These are phyloP conservation scores for Dynastes maya DNA, from an alignment of 2,888 invertebrate species.

Conservation along the genomic window DNA sequence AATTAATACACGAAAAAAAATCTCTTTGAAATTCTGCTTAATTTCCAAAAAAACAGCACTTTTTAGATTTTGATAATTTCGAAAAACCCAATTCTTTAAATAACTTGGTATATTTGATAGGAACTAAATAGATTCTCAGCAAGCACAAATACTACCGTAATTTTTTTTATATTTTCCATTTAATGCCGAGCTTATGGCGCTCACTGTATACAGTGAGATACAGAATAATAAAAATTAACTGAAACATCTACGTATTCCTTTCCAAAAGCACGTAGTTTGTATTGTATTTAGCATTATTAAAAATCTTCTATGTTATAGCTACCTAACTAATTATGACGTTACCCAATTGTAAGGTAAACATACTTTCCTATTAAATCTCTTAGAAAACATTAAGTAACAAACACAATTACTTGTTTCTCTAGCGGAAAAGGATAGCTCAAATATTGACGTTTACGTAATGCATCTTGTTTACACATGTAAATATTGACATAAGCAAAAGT, in stretches of 20 bases:
- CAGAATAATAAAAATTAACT: background rate
- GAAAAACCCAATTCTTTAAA: too few species aligned
- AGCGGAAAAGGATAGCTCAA: conserved; percentile 42
- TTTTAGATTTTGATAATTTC: too few species aligned
- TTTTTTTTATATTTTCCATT: too few species aligned
- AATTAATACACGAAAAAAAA: too few species aligned
- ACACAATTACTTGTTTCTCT: conserved; percentile 45
- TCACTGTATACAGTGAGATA: too few species aligned
- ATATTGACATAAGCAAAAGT: conserved; percentile 48
- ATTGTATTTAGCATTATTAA: background rate
- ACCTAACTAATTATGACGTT: conserved; percentile 15
- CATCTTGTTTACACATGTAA: conserved; percentile 42
- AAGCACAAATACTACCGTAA: too few species aligned
- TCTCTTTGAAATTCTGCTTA: too few species aligned
- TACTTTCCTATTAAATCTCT: conserved; percentile 44
- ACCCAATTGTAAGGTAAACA: conserved; percentile 35
- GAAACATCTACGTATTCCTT: background rate
- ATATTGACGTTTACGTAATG: conserved; percentile 47
- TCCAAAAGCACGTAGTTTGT: background rate
- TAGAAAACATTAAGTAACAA: conserved; percentile 48
- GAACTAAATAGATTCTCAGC: too few species aligned
- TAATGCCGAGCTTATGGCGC: too few species aligned
- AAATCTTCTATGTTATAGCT: background rate
- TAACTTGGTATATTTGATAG: too few species aligned
- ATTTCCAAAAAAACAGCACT: too few species aligned